Evolutionary conservation across 1,140 invertebrate species (phyloP).

Genomic region (Ceratina japonica): DNA sequence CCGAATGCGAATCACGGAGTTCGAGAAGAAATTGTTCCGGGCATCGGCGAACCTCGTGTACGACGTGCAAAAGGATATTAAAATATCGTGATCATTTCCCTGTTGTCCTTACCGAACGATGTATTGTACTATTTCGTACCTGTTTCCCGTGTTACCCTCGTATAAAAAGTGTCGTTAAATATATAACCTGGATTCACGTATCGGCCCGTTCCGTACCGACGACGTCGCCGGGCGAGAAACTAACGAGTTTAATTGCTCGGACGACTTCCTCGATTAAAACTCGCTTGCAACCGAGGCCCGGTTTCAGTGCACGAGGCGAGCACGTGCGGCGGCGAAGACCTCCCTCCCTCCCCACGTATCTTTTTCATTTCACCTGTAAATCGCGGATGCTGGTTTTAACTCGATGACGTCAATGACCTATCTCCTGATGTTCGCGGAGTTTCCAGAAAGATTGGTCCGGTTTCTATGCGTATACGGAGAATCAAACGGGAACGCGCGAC

Average conservation of each 20-base stretch:
- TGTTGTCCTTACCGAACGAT: background rate
- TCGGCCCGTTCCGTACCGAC: background rate
- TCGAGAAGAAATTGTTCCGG: slow-evolving; percentile 79
- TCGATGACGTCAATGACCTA: slow-evolving; percentile 36
- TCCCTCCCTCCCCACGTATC: background rate
- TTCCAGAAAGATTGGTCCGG: background rate
- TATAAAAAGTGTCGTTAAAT: slow-evolving; percentile 39
- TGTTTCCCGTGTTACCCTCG: background rate
- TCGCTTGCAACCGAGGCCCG: background rate
- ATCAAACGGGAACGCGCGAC: background rate
- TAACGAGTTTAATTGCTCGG: background rate
- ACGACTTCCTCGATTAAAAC: slow-evolving; percentile 5
- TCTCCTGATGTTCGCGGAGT: background rate
- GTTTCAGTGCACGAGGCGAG: background rate
- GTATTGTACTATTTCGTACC: slow-evolving; percentile 9
- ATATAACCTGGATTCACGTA: background rate
- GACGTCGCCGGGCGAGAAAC: no score
- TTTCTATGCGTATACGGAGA: background rate
- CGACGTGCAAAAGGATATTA: slow-evolving; percentile 74
- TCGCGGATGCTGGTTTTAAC: background rate
- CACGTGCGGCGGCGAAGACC: background rate
- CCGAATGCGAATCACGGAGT: slow-evolving; percentile 79
- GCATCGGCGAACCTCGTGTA: slow-evolving; percentile 75
- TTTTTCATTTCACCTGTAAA: slow-evolving; percentile 18
- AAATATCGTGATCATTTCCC: slow-evolving; percentile 23